These are phyloP conservation scores for Novumbra hubbsi DNA, from an alignment of 2,797 vertebrate species.

Conservation along the genomic window DNA sequence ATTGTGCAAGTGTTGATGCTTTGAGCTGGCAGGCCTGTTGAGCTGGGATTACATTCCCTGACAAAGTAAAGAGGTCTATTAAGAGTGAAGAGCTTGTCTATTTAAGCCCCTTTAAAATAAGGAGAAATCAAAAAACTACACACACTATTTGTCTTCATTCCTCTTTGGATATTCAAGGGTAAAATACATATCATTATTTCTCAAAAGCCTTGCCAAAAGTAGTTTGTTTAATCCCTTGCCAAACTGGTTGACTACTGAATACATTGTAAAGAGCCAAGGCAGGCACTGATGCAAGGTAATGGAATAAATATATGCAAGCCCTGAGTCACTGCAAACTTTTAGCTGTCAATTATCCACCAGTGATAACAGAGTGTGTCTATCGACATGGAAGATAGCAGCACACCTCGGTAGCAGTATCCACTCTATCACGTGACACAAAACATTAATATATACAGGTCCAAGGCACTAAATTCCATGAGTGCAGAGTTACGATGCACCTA, in stretches of 20 bases:
- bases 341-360: slow-evolving; percentile 72
- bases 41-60: slow-evolving; percentile 12
- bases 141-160: slow-evolving; percentile 31
- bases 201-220: slow-evolving; percentile 37
- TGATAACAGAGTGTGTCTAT: slow-evolving; percentile 67
- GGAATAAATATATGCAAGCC: slow-evolving; percentile 71
- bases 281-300: slow-evolving; percentile 56
- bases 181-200: slow-evolving; percentile 52
- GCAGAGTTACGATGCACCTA: too few relatives aligned
- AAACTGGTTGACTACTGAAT: slow-evolving; percentile 53
- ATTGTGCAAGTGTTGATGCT: not conserved
- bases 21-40: slow-evolving; percentile 7
- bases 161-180: slow-evolving; percentile 48
- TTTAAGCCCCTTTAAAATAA: slow-evolving; percentile 30
- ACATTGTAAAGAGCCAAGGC: slow-evolving; percentile 44
- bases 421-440: too few relatives aligned
- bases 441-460: too few relatives aligned
- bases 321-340: slow-evolving; percentile 67
- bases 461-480: too few relatives aligned
- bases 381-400: slow-evolving; percentile 60
- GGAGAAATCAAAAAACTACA: slow-evolving; percentile 24
- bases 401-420: too few relatives aligned
- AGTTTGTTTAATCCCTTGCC: slow-evolving; percentile 64
- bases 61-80: slow-evolving; percentile 10
- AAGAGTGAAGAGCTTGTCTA: slow-evolving; percentile 1